phyloP scores from a whole-genome alignment of 1,140 invertebrate species.

The Drosophila bipectinata region DNA sequence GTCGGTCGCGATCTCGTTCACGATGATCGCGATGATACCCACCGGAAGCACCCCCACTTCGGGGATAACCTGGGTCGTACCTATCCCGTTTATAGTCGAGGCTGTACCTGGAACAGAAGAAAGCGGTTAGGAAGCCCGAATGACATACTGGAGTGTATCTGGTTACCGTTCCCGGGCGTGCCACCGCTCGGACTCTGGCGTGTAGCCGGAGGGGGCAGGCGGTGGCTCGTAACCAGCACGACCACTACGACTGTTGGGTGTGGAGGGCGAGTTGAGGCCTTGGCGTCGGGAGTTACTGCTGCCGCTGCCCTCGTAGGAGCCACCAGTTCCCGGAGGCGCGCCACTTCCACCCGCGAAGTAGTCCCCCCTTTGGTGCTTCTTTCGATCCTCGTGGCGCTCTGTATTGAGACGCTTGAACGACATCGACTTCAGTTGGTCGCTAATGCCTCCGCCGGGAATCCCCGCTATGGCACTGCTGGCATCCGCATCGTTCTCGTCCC shows the following conservation, averaged over 20 bases:
- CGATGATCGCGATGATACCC: slow-evolving; percentile 84
- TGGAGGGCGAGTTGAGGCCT: slow-evolving; percentile 64
- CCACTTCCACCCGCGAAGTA: slow-evolving; percentile 55
- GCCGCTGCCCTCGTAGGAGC: slow-evolving; percentile 54
- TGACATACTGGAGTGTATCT: no score
- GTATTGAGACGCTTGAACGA: slow-evolving; percentile 75
- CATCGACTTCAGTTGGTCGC: slow-evolving; percentile 68
- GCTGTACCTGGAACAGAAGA: slow-evolving; percentile 53
- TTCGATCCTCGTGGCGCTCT: slow-evolving; percentile 73
- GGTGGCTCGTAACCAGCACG: slow-evolving; percentile 57
- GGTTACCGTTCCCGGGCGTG: slow-evolving; percentile 72
- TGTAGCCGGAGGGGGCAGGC: slow-evolving; percentile 50
- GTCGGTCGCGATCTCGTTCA: slow-evolving; percentile 85
- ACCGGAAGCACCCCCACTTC: slow-evolving; percentile 41
- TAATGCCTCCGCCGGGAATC: slow-evolving; percentile 38
- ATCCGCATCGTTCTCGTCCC: slow-evolving; percentile 72
- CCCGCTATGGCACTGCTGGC: slow-evolving; percentile 32
- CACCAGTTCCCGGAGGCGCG: slow-evolving; percentile 15
- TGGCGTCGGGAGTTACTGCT: slow-evolving; percentile 34
- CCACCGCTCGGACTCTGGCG: slow-evolving; percentile 62
- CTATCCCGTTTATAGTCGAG: slow-evolving; percentile 78
- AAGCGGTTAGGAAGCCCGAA: neutral
- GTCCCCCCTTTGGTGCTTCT: slow-evolving; percentile 69
- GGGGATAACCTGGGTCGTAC: slow-evolving; percentile 67
- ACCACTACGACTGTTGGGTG: slow-evolving; percentile 38